phyloP scores from a whole-genome alignment of 2,888 invertebrate genomes.

The Phyllotreta cruciferae region DNA sequence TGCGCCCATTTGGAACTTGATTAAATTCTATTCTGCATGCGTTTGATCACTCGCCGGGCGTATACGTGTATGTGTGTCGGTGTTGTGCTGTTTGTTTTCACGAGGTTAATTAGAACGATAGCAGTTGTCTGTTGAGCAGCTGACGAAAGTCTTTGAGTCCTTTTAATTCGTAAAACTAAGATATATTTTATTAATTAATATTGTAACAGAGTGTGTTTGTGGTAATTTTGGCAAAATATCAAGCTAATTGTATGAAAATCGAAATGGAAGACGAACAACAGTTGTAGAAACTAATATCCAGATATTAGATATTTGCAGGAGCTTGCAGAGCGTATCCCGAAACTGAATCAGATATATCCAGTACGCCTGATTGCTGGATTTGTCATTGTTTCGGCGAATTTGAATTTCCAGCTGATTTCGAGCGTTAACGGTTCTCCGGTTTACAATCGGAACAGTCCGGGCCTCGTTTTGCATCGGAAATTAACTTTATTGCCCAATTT shows the following conservation, averaged over 20 bases:
- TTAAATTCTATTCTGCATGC: conserved; percentile 20
- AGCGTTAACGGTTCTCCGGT: conserved; percentile 39
- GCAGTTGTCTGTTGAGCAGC: background rate
- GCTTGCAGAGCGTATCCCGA: conserved; percentile 22
- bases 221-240: no score
- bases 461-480: conserved; percentile 49
- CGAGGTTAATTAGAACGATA: conserved; percentile 14
- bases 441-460: conserved; percentile 43
- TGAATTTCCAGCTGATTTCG: conserved; percentile 43
- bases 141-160: background rate
- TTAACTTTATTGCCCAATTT: conserved; percentile 52
- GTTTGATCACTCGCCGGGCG: conserved; percentile 13
- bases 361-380: conserved; percentile 38
- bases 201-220: no score
- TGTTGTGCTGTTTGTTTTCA: conserved; percentile 14
- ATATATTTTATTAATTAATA: no score
- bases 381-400: conserved; percentile 44
- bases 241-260: conserved; percentile 24
- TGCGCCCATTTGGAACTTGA: conserved; percentile 20
- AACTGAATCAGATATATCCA: conserved; percentile 32
- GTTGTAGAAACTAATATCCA: conserved; percentile 32
- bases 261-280: conserved; percentile 29
- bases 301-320: conserved; percentile 29
- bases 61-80: background rate
- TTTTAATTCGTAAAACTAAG: no score